Base-by-base conservation (phyloP, 2,113 vertebrate species). In the Ceuthmochares aereus region DNA sequence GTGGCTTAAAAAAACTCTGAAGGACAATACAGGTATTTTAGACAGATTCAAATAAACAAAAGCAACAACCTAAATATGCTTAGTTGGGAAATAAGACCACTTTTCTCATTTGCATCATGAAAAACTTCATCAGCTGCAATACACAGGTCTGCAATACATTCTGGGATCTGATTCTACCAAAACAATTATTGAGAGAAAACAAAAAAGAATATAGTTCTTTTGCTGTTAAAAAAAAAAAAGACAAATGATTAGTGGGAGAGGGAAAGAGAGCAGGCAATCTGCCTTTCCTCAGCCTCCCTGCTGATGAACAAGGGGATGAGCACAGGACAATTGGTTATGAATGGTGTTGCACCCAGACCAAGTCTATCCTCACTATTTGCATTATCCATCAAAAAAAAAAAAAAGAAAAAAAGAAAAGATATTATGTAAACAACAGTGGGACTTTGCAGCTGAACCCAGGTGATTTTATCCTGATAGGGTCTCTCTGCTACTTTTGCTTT, bases 401-500 rank as follows among this genome's bases (percentile, higher is more conserved):
- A 7, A 18, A 6, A 11, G n/a, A n/a, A n/a, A n/a, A n/a, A n/a
- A n/a, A n/a, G n/a, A n/a, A n/a, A n/a, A n/a, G n/a, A n/a, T n/a
- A n/a, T 66, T 52, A 32, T 4, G 90, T 3, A 27, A 47, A 42
- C 63, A 87, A 70, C 42, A 64, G 62, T 36, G 66, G 32, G 27
- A 49, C 83, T 93, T 94, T 92, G 82, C 59, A 95, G 37, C 8
- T 59, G 29, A 86, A 86, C 42, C 14, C 25, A 68, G 32, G 62
- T 96, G 75, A 94, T 80, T 95, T n/a, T 90, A 68, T 93, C 82
- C 81, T 93, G 74, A 54, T 68, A 68, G 83, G 55, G 67, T 64
- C 63, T 76, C 84, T 76, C 59, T 93, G 93, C 43, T 93, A 93
- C 49, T 90, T 97, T 52, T 93, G 75, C 81, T 97, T 97, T 96